These are phyloP conservation scores for Drosophila bocqueti DNA, from an alignment of 1,140 invertebrate species.

Conservation along the genomic window DNA sequence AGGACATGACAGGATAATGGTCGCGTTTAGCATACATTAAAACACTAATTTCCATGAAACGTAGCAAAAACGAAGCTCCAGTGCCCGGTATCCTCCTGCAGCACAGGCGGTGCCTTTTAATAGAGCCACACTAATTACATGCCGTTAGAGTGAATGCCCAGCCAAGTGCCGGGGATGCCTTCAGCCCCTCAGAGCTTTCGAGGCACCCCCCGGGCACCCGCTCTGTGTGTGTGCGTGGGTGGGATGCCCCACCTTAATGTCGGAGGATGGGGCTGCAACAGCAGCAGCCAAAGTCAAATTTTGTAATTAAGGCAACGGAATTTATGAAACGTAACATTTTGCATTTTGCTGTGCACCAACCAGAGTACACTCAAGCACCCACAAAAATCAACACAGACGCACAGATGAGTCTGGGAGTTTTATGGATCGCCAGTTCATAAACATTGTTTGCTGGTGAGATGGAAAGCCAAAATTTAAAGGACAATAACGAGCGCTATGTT, in stretches of 20 bases:
- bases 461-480: neutral
- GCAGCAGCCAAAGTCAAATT: conserved; percentile 70
- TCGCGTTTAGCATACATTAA: conserved; percentile 81
- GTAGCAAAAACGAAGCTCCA: conserved; percentile 60
- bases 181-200: neutral
- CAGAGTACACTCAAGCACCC: neutral
- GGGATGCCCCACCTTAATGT: conserved; percentile 18
- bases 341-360: conserved; percentile 43
- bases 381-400: neutral
- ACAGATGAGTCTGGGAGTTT: neutral
- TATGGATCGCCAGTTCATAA: conserved; percentile 7
- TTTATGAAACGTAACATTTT: conserved; percentile 83
- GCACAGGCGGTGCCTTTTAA: conserved; percentile 80
- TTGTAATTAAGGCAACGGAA: conserved; percentile 79
- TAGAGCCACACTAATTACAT: conserved; percentile 83
- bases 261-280: conserved; percentile 9
- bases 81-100: conserved; percentile 14
- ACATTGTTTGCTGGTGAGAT: neutral
- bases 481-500: neutral
- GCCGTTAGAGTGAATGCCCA: conserved; percentile 78
- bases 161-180: conserved; percentile 57
- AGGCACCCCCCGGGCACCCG: neutral
- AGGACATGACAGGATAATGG: conserved; percentile 76
- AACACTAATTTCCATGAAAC: conserved; percentile 81
- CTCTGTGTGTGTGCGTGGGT: conserved; percentile 19